A percentile compares a stretch with the other conserved stretches of the same genome.
Conservation (phyloP, 2,113 vertebrate genomes). For the Terrapene triunguis region DNA sequence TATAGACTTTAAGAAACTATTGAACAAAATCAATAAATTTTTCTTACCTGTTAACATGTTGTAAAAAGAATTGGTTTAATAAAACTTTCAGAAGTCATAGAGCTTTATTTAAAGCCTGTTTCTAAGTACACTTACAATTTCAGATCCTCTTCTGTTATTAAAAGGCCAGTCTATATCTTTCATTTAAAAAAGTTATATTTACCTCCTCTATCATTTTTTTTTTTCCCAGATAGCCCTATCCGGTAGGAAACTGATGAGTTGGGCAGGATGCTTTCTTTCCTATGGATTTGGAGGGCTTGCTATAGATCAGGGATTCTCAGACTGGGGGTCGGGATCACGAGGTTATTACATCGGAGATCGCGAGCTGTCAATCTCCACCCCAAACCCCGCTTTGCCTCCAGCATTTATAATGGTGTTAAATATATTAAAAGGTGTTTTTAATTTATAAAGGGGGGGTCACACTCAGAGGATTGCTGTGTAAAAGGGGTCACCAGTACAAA, state of each 20-base stretch:
- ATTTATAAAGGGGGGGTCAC: no score
- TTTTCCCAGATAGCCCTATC: not conserved
- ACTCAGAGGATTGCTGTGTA: no score
- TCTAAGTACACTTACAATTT: not conserved
- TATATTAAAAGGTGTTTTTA: no score
- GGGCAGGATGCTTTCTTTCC: not conserved
- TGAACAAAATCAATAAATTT: not conserved
- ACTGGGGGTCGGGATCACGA: no score
- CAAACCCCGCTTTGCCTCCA: no score
- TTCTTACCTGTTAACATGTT: not conserved
- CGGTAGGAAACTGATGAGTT: not conserved
- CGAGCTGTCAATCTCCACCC: no score
- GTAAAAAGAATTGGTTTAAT: no score
- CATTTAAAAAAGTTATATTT: not conserved
- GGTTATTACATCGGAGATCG: no score
- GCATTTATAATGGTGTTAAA: no score
- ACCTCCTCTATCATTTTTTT: not conserved
- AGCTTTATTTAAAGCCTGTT: not conserved
- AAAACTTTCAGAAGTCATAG: no score
- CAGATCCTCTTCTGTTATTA: not conserved
- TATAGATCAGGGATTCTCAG: not conserved
- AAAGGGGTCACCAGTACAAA: no score
- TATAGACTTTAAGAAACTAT: not conserved
- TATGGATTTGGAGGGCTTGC: not conserved
- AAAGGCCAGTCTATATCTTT: not conserved